Base-by-base conservation (phyloP, 2,113 vertebrate species). In the Echinops telfairi region DNA sequence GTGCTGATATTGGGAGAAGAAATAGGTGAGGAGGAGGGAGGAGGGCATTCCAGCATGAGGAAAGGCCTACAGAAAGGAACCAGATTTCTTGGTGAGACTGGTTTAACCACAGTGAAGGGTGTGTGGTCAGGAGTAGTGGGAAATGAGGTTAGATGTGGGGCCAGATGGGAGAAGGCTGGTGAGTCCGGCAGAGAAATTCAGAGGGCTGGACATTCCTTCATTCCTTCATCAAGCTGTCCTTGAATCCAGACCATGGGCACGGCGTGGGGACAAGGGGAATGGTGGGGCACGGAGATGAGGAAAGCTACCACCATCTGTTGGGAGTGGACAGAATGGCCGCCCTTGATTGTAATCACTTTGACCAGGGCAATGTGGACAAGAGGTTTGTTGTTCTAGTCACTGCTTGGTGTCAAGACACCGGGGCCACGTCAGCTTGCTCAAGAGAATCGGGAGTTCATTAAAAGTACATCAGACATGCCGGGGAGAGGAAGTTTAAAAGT, bases 101-200 rank as follows among this genome's bases (percentile, higher is more conserved):
- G 97, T 96, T 94, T 93, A 81, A 93, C 95, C 93, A 94, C 96
- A 83, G 79, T 4, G n/a, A 71, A 93, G 96, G 96, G 97, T 66
- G 95, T 96, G 94, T 85, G 73, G 75, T 73, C 84, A 90, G 77
- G 79, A 91, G 90, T 71, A 23, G 62, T 94, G 93, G 79, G 90
- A 89, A 96, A 96, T 88, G 92, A 96, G 93, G 95, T 94, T 96
- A 96, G 94, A 92, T 93, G 90, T 1, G 22, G 79, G 87, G 83
- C 88, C 76, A n/a, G 70, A 23, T 73, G 22, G n/a, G 58, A 64
- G 76, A 79, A 87, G 88, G 40, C 71, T 81, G 83, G 38, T 77
- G 76, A 95, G 76, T 64, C 29, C 79, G 64, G 82, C 57, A 17
- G 76, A 77, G 58, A 71, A 57, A 86, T 62, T 40, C n/a, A 43